Conservation (phyloP, 2,888 invertebrate species). For the Poecilobothrus nobilitatus region DNA sequence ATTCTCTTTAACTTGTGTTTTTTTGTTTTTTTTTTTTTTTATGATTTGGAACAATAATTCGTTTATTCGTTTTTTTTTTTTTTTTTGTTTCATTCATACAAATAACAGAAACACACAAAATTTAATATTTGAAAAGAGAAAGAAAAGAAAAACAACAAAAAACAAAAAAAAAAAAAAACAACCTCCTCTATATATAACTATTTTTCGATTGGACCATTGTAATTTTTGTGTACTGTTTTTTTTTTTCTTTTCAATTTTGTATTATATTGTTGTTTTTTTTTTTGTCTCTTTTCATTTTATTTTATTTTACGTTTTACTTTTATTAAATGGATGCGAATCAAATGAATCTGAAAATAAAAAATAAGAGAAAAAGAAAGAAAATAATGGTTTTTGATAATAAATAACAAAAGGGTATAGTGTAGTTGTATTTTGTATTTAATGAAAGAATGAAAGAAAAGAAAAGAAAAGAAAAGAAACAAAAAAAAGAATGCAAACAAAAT, state of each 20-base stretch:
- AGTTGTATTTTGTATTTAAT: neutral
- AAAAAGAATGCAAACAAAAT: neutral
- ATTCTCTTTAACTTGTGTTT: neutral
- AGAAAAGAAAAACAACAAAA: neutral
- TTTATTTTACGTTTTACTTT: neutral
- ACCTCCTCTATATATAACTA: neutral
- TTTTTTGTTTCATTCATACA: too few relatives aligned
- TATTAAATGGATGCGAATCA: neutral
- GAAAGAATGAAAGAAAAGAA: neutral
- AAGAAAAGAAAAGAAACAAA: neutral
- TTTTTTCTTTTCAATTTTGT: neutral
- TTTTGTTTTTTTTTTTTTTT: neutral
- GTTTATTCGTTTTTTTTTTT: neutral
- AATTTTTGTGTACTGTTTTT: neutral
- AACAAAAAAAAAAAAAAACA: neutral
- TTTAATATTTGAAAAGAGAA: too few relatives aligned
- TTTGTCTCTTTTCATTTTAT: neutral
- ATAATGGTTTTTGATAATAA: neutral
- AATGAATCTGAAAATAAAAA: neutral
- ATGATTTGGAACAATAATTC: neutral
- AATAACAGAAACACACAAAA: too few relatives aligned
- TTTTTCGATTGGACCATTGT: conserved; percentile 1
- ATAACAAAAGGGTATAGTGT: neutral
- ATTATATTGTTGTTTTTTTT: neutral
- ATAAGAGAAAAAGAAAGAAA: neutral